A percentile compares a stretch with the other conserved stretches of the same genome.
These are phyloP conservation scores for Hyles vespertilio DNA, from an alignment of 1,140 invertebrate genomes.

Conservation along the genomic window DNA sequence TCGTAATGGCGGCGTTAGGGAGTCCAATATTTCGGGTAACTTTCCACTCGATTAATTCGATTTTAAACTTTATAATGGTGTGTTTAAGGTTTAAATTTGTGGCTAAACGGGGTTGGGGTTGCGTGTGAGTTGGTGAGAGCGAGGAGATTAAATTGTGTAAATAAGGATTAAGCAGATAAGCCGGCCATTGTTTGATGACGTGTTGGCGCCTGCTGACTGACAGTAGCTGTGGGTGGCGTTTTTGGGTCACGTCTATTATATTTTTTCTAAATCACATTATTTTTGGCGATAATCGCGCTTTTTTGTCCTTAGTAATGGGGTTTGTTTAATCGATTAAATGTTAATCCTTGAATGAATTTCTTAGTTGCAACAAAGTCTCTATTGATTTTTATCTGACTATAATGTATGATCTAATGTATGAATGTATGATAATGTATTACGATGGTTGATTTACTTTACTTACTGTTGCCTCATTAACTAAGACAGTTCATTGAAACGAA, in stretches of 20 bases:
- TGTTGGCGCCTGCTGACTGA: slow-evolving; percentile 48
- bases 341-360: no score
- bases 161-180: slow-evolving; percentile 72
- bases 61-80: slow-evolving; percentile 11
- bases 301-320: neutral
- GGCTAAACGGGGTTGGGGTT: slow-evolving; percentile 30
- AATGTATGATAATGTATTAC: no score
- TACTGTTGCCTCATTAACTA: no score
- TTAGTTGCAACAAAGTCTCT: no score
- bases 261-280: slow-evolving; percentile 12
- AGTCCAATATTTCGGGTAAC: slow-evolving; percentile 23
- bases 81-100: neutral
- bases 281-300: neutral
- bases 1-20: slow-evolving; percentile 41
- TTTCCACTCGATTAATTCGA: slow-evolving; percentile 15
- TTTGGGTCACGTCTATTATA: slow-evolving; percentile 39
- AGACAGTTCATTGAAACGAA: no score
- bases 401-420: no score
- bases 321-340: neutral
- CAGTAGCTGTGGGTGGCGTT: slow-evolving; percentile 45
- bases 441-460: no score
- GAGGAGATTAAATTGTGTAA: slow-evolving; percentile 71
- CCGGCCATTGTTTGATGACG: slow-evolving; percentile 58
- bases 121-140: neutral
- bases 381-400: no score